Base-by-base conservation (phyloP, 2,797 vertebrate genomes). In the Molossus alvarezi region DNA sequence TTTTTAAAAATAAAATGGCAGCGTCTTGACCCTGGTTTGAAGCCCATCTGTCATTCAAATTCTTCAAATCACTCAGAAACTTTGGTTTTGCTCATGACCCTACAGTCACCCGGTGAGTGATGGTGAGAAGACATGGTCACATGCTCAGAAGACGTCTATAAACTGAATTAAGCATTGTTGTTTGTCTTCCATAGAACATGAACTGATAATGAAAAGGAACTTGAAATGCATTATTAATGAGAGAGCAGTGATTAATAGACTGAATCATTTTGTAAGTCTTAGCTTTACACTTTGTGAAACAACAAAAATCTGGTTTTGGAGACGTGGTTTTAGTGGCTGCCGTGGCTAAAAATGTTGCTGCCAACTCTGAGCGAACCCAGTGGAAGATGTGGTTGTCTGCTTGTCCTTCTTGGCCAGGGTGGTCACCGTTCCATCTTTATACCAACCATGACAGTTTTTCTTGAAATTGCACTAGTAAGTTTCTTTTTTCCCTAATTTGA, bases 251-350 rank as follows among this genome's bases (percentile, higher is more conserved):
- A 71, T 71, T 89, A 45, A 58, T 20, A 81, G n/a, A 76, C 2
- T 27, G 82, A 57, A 37, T 88, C 64, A 64, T 48, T 73, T 84
- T 65, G 62, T 67, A 89, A 86, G n/a, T 60, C 71, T 85, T 53
- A 62, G 27, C 55, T 92, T 87, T 86, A 91, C 27, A 53, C 13
- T 89, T 88, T 58, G 73, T 37, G 51, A 83, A 91, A 62, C 65
- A 79, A 69, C 57, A 73, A 41, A 79, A 75, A 10, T 20, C 72
- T 84, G 45, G 15, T 62, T 90, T 71, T 29, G 80, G 72, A 88
- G 55, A 76, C 27, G 4, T 53, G 41, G 6, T 80, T 84, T 80
- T 53, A 45, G 6, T 41, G 88, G 33, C 37, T 73, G 41, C 12
- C 23, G 27, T 45, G 48, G 41, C 65, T 84, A 37, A 60, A 83